Evolutionary conservation across 2,113 vertebrate genomes (phyloP).

Genomic region (Triplophysa siluroides): DNA sequence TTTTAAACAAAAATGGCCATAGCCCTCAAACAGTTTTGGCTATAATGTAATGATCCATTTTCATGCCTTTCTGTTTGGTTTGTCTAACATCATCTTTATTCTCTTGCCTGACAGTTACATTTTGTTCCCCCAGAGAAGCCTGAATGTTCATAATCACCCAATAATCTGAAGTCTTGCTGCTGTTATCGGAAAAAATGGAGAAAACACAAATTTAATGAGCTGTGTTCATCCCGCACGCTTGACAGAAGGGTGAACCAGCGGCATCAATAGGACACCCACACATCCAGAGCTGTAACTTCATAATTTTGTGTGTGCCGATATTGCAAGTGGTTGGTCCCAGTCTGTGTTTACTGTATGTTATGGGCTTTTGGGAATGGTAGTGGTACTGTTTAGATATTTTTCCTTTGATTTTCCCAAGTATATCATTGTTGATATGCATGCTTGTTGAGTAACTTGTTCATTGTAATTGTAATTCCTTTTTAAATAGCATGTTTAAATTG

Average conservation of each 20-base stretch:
- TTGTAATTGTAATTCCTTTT: no score
- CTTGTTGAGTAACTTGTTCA: not conserved
- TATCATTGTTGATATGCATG: not conserved
- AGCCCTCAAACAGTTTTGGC: no score
- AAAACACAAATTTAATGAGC: slow-evolving; percentile 4
- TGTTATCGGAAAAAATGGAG: not conserved
- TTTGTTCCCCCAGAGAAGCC: slow-evolving; percentile 2
- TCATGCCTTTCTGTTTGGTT: not conserved
- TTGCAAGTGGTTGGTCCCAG: not conserved
- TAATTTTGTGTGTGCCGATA: slow-evolving; percentile 4
- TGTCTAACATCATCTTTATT: not conserved
- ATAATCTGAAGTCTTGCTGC: slow-evolving; percentile 13
- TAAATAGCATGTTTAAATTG: no score
- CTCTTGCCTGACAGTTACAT: not conserved
- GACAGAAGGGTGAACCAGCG: not conserved
- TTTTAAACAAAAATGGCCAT: no score
- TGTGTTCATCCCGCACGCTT: not conserved
- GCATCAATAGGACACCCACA: slow-evolving; percentile 1
- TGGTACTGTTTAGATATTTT: not conserved
- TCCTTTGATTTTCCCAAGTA: not conserved
- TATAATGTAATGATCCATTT: no score
- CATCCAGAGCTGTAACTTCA: not conserved
- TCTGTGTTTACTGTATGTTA: not conserved
- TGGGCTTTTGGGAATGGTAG: not conserved
- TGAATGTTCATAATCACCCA: slow-evolving; percentile 11